These are phyloP conservation scores for Triops longicaudatus DNA, from an alignment of 1,140 invertebrate genomes.

Conservation along the genomic window DNA sequence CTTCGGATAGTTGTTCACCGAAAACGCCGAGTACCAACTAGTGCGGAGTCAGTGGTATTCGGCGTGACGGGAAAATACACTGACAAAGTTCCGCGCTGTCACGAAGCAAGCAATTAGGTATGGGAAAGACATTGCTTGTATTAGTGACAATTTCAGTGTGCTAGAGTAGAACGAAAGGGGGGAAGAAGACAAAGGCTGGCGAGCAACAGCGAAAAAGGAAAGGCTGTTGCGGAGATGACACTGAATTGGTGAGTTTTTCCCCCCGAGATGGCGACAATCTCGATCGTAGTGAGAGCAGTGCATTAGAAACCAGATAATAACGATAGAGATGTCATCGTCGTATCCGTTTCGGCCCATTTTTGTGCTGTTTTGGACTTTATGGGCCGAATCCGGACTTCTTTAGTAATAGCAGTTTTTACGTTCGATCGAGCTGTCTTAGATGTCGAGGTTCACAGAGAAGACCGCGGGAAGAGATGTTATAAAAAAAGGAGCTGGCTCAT, in stretches of 20 bases:
- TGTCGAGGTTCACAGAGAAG: neutral
- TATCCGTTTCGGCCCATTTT: neutral
- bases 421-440: neutral
- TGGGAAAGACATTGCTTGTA: too few relatives aligned
- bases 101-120: too few relatives aligned
- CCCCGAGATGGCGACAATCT: neutral
- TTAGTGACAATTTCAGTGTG: too few relatives aligned
- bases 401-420: neutral
- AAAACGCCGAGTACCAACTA: too few relatives aligned
- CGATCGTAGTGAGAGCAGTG: neutral
- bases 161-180: too few relatives aligned
- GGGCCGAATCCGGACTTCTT: neutral
- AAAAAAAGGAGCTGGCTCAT: neutral
- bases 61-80: too few relatives aligned
- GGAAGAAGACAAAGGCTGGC: too few relatives aligned
- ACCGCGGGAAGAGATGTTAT: neutral
- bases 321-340: neutral
- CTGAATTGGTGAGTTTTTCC: neutral
- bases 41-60: too few relatives aligned
- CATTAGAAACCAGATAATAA: neutral
- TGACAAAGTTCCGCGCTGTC: too few relatives aligned
- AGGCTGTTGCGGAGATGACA: neutral
- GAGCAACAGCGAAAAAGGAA: neutral
- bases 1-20: too few relatives aligned
- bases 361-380: constrained; percentile 1